Conservation (phyloP, 2,113 vertebrate species). For the Oreochromis spilurus region DNA sequence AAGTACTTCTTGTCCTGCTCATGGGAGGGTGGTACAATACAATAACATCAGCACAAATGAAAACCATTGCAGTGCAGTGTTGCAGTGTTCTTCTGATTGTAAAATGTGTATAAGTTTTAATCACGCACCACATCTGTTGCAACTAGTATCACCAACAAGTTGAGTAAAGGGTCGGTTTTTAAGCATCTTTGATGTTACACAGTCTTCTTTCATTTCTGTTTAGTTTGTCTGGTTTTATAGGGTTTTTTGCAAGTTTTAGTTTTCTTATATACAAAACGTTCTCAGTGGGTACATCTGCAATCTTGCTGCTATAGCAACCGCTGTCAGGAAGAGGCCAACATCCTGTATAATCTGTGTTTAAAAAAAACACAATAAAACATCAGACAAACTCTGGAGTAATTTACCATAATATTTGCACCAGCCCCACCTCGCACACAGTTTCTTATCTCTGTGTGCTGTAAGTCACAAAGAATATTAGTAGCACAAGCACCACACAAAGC, state of each 20-base stretch:
- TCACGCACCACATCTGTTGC: not conserved
- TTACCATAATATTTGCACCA: not conserved
- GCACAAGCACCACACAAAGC: not conserved
- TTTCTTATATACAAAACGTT: not conserved
- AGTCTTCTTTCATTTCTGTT: not conserved
- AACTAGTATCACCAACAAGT: not conserved
- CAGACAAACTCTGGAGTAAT: not conserved
- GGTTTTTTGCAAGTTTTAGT: not conserved
- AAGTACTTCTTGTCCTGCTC: not conserved
- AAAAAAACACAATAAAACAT: not conserved
- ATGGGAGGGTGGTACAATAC: not conserved
- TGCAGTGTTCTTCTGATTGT: not conserved
- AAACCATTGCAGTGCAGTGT: not conserved
- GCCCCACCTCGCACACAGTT: not conserved
- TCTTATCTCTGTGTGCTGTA: not conserved
- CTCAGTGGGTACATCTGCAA: not conserved
- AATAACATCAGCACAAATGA: not conserved
- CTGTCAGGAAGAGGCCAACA: not conserved
- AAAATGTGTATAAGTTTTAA: not conserved
- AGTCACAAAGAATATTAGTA: not conserved
- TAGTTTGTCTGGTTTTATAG: not conserved
- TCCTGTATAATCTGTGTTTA: conserved; percentile 5
- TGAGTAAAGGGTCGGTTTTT: not conserved
- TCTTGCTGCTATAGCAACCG: conserved; percentile 42
- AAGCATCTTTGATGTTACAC: not conserved